Base-by-base conservation (phyloP, 2,113 vertebrate genomes). In the Misgurnus mizolepis region DNA sequence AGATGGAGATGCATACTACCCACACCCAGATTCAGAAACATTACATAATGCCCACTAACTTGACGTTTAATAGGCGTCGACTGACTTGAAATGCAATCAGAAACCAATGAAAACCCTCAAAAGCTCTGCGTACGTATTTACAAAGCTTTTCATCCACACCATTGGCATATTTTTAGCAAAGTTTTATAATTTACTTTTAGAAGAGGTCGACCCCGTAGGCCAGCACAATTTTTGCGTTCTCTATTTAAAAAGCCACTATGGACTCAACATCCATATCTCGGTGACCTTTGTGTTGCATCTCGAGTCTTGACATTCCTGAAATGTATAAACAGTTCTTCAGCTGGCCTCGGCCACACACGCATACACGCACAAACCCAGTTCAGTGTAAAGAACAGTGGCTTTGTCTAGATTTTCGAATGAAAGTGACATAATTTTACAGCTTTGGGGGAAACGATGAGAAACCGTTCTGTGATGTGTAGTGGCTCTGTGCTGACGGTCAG, bases 21-120 rank as follows among this genome's bases (percentile, higher is more conserved):
- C 12, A 80, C 40, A 65, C 80, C 79, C 79, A 88, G 88, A 89
- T 87, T 86, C 84, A 88, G 80, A 86, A 86, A 85, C 64, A 58
- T 91, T 90, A 90, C 79, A 80, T 90, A 90, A 92, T 78, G 50
- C 22, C 70, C 77, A 60, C 82, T 27, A 43, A 80, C 87, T 85
- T 87, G 88, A 78, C 82, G 64, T 72, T 39, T 64, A 60, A 61
- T 67, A 50, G 66, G 14, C 11, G 18, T 74, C 40, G 60, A 67
- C 61, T 4, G 50, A 60, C 68, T 80, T 79, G 69, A 55, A 83
- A 34, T 1, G 82, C 85, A 87, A 86, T 88, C 84, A 83, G 47
- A 58, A 1, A 2, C 27, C 17, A 3, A 58, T 8, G 6, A 58
- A 17, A 18, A n/a, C 17, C 17, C n/a, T 3, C 17, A n/a, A 58